These are phyloP conservation scores for Sylvietta virens DNA, from an alignment of 2,113 vertebrate species.

Conservation along the genomic window DNA sequence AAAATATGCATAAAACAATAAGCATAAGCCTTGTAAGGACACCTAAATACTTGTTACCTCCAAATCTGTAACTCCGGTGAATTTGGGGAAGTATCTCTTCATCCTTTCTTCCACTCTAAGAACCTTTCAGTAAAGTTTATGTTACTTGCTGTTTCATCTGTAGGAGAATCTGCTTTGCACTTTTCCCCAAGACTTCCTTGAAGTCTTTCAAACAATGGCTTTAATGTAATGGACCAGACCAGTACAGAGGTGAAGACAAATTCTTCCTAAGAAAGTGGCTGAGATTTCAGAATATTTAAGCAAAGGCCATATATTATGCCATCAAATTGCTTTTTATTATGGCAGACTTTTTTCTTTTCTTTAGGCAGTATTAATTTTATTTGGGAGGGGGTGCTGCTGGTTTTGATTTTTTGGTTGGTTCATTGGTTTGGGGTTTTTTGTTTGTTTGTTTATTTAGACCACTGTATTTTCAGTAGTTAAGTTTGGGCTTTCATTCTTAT, in stretches of 20 bases:
- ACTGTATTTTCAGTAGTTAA: not conserved
- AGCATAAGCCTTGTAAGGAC: not conserved
- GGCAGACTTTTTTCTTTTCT: not conserved
- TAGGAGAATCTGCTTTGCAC: not conserved
- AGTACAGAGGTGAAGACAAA: not conserved
- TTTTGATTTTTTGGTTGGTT: not conserved
- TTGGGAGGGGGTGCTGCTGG: accelerated
- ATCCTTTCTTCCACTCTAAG: not conserved
- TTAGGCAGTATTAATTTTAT: not conserved
- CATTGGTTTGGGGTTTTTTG: not conserved
- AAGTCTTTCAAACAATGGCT: not conserved
- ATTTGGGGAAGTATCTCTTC: not conserved
- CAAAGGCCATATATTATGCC: not conserved
- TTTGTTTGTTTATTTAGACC: not conserved
- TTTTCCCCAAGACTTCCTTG: not conserved
- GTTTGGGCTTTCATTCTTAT: not conserved
- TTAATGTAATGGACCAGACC: not conserved
- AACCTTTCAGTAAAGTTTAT: not conserved
- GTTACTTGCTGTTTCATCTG: not conserved
- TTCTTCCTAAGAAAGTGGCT: not conserved
- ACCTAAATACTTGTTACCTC: not conserved
- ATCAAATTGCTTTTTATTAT: not conserved
- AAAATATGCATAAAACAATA: not conserved
- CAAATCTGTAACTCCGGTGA: not conserved
- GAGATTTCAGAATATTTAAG: not conserved